These are phyloP conservation scores for Eupsilia transversa DNA, from an alignment of 2,888 invertebrate species.

Conservation along the genomic window DNA sequence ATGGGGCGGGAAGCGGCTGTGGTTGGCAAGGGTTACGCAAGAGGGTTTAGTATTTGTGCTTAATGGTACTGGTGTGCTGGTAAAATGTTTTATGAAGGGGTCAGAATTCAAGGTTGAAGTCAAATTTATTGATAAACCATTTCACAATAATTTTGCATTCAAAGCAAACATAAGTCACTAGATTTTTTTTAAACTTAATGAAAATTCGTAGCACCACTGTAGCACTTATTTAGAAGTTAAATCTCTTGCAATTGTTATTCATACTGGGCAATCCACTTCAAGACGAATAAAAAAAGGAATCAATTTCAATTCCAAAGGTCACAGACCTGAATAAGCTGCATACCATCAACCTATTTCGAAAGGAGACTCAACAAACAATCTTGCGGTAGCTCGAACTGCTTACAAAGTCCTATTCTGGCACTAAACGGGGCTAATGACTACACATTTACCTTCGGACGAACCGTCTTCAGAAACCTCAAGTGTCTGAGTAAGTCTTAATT, in stretches of 20 bases:
- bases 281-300: neutral
- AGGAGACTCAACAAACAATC: slow-evolving; percentile 48
- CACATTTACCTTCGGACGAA: slow-evolving; percentile 58
- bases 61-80: neutral
- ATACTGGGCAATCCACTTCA: slow-evolving; percentile 2
- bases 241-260: slow-evolving; percentile 38
- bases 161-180: neutral
- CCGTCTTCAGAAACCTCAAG: slow-evolving; percentile 61
- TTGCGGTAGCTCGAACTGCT: slow-evolving; percentile 61
- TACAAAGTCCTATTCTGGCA: slow-evolving; percentile 64
- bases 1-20: neutral
- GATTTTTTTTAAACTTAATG: neutral
- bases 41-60: neutral
- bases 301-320: slow-evolving; percentile 27
- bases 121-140: neutral
- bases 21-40: neutral
- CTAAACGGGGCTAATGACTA: slow-evolving; percentile 63
- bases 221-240: slow-evolving; percentile 24
- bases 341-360: slow-evolving; percentile 57
- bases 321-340: slow-evolving; percentile 44
- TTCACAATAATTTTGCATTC: neutral
- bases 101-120: neutral
- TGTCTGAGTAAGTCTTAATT: slow-evolving; percentile 55
- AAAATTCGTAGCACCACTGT: neutral
- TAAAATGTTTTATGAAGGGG: too few relatives aligned